phyloP scores from a whole-genome alignment of 2,888 invertebrate genomes.

The Cephonodes hylas region DNA sequence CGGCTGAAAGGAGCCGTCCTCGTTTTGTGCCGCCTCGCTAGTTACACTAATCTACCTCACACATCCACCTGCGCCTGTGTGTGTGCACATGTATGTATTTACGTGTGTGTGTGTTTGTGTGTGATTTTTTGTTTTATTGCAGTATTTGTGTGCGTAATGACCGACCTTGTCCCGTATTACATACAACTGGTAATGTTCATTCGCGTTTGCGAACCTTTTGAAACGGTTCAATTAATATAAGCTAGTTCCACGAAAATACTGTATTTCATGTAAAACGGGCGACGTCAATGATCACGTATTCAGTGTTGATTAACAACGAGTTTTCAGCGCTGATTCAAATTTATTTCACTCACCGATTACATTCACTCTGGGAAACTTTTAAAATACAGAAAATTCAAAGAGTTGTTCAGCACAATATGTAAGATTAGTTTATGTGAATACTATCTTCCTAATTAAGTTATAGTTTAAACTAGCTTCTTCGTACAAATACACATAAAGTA shows the following conservation, averaged over 20 bases:
- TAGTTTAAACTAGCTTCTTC: too few relatives aligned
- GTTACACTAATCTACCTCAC: not conserved
- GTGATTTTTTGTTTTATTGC: not conserved
- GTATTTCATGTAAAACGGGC: not conserved
- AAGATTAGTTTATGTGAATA: too few relatives aligned
- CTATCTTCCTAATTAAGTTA: too few relatives aligned
- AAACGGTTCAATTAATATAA: not conserved
- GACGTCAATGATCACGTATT: not conserved
- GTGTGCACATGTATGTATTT: not conserved
- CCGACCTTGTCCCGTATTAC: not conserved
- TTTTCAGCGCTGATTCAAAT: not conserved
- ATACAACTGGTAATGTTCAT: not conserved
- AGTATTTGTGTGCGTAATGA: not conserved
- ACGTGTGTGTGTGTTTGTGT: not conserved
- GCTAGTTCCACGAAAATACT: not conserved
- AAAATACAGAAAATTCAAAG: too few relatives aligned
- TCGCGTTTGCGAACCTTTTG: not conserved
- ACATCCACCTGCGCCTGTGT: not conserved
- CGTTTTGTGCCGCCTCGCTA: conserved; percentile 15
- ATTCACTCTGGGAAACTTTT: too few relatives aligned
- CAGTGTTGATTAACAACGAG: not conserved
- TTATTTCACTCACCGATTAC: not conserved
- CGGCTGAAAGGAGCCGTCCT: conserved; percentile 19
- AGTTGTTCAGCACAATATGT: too few relatives aligned
- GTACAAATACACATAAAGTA: too few relatives aligned